Evolutionary conservation across 2,797 vertebrate species (phyloP), one percentile per base, ranked within the genome.

Genomic region (Phataginus tetradactyla): DNA sequence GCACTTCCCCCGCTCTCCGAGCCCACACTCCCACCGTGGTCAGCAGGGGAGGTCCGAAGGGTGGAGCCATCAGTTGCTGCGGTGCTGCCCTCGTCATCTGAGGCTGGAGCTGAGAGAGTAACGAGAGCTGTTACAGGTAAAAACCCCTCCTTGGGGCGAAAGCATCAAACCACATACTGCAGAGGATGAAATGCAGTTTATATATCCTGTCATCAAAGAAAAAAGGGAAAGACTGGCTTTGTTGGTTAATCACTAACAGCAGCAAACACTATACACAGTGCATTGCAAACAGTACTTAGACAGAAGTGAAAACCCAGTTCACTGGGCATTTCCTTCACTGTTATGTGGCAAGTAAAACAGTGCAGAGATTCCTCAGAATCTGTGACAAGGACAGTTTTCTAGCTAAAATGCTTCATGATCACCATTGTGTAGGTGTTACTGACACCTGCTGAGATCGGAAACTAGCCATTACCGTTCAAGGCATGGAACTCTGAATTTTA

Each of bases 21-120:
- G 97, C 99, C 99, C 98, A 99, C 99, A 12, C 99, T 99, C 94
- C 99, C 99, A 1, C 99, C 99, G 0, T 99, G 99, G 98, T 99
- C 99, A 1, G 99, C 99, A 13, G 99, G 99, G 12, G 99, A 99
- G 3, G 99, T 99, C 96, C 99, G 99, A 96, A 99, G 99, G 0
- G 99, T 99, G 23, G 99, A 99, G 97, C 99, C 99, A 27, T 99
- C 99, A 0, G 99, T 99, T 8, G 99, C 99, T 11, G 99, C 99
- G 6, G 99, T 99, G 98, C 99, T 99, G 98, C 99, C 99, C 98
- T 99, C 99, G 34, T 99, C 99, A 37, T 99, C 99, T 27, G 99
- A 99, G 72, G 99, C 99, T 98, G 99, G 99, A 99, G 99, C 99
- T 99, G 99, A 99, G 99, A 99, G 99, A 99, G 99, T 99, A 99